These are phyloP conservation scores for Listrodromus nycthemerus DNA, from an alignment of 2,888 invertebrate genomes.

Conservation along the genomic window DNA sequence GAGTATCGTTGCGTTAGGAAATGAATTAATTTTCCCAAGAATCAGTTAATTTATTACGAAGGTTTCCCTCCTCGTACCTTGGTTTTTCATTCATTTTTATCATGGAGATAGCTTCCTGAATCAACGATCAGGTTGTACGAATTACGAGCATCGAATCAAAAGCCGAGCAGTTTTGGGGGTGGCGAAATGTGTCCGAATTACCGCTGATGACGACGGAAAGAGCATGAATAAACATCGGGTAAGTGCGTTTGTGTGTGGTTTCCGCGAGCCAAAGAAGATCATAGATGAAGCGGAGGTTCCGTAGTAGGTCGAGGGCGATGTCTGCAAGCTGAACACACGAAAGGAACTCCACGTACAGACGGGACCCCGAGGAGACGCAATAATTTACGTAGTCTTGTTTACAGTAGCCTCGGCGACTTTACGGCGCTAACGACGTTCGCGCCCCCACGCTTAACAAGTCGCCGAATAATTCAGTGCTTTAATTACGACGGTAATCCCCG, in stretches of 20 bases:
- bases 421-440: slow-evolving; percentile 79
- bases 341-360: slow-evolving; percentile 8
- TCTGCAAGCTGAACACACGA: slow-evolving; percentile 6
- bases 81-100: too few species aligned
- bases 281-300: neutral
- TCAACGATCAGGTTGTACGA: neutral
- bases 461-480: slow-evolving; percentile 81
- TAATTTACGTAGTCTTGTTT: slow-evolving; percentile 78
- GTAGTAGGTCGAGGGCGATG: slow-evolving; percentile 7
- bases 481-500: slow-evolving; percentile 77
- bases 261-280: slow-evolving; percentile 1
- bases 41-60: too few species aligned
- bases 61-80: too few species aligned
- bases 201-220: slow-evolving; percentile 4
- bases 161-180: neutral
- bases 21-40: neutral
- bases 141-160: neutral
- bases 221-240: slow-evolving; percentile 4
- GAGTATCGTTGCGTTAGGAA: neutral
- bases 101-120: neutral
- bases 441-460: slow-evolving; percentile 76
- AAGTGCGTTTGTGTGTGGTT: slow-evolving; percentile 6
- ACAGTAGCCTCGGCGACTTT: slow-evolving; percentile 69
- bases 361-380: slow-evolving; percentile 60
- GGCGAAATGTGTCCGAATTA: neutral